Evolutionary conservation across 2,797 vertebrate genomes (phyloP).

Genomic region (Selene dorsalis): DNA sequence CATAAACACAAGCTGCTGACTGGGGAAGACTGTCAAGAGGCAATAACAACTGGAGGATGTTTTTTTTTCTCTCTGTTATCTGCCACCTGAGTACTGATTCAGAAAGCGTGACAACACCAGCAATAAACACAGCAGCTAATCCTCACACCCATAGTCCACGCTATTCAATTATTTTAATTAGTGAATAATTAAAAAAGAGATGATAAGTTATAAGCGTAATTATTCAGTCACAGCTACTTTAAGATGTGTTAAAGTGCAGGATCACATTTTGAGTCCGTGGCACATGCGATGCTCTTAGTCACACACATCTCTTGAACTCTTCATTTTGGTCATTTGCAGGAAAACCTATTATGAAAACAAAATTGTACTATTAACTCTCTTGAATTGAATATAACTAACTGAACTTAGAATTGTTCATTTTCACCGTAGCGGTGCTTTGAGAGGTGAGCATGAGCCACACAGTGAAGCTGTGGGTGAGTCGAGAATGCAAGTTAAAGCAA

Average conservation of each 20-base stretch:
- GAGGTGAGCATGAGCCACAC: neutral
- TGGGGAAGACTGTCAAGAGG: constrained; percentile 26
- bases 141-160: constrained; percentile 30
- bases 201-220: constrained; percentile 35
- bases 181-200: constrained; percentile 57
- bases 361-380: neutral
- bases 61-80: constrained; percentile 17
- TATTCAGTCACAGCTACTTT: constrained; percentile 31
- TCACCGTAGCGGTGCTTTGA: no score
- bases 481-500: no score
- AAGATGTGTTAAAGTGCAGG: neutral
- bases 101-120: constrained; percentile 46
- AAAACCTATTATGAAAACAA: neutral
- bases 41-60: constrained; percentile 40
- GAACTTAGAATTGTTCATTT: no score
- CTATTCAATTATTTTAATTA: constrained; percentile 61
- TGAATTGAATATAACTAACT: no score
- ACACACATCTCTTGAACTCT: neutral
- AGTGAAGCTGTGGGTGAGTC: neutral
- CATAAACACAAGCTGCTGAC: constrained; percentile 49
- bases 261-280: neutral
- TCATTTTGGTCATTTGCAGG: neutral
- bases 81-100: constrained; percentile 57
- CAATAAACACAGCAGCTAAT: constrained; percentile 50
- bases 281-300: neutral